A percentile compares a stretch with the other conserved stretches of the same genome.
phyloP scores from a whole-genome alignment of 2,797 vertebrate genomes.

The Paedocypris micromegethes region DNA sequence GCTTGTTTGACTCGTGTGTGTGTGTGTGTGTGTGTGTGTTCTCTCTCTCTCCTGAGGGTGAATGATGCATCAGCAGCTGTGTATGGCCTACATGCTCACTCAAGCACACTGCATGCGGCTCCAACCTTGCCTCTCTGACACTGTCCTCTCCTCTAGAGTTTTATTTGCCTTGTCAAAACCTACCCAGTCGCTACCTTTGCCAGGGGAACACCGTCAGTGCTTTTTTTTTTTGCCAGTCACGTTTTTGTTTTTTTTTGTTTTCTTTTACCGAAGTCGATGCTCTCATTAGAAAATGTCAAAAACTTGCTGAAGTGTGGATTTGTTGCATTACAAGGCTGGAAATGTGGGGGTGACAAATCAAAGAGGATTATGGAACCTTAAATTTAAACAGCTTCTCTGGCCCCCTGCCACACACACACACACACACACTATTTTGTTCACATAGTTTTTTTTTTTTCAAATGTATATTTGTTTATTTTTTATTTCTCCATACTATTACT shows the following conservation, averaged over 20 bases:
- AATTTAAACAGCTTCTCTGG: no score
- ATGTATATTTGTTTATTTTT: no score
- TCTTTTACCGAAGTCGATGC: not conserved
- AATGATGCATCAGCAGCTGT: slow-evolving; percentile 57
- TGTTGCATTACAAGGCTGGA: no score
- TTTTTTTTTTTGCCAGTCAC: not conserved
- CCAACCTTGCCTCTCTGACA: slow-evolving; percentile 54
- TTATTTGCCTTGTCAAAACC: slow-evolving; percentile 39
- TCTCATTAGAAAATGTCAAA: no score
- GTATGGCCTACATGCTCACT: slow-evolving; percentile 74
- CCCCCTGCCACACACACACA: no score
- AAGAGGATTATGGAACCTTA: no score
- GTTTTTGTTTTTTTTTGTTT: no score
- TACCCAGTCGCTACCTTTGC: slow-evolving; percentile 2
- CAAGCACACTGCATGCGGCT: slow-evolving; percentile 64
- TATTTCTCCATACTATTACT: no score
- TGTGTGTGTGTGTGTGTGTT: not conserved
- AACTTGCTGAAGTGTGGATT: no score
- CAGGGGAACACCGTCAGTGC: not conserved
- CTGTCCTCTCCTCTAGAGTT: slow-evolving; percentile 58
- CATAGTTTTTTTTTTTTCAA: no score
- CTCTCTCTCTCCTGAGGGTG: slow-evolving; percentile 65
- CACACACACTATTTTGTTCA: no score
- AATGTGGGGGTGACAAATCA: no score
- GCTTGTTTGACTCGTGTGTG: slow-evolving; percentile 48